Percentiles rank a stretch among this genome's conserved stretches.
These are phyloP conservation scores for Brachypalpus laphriformis DNA, from an alignment of 2,888 invertebrate species.

Conservation along the genomic window DNA sequence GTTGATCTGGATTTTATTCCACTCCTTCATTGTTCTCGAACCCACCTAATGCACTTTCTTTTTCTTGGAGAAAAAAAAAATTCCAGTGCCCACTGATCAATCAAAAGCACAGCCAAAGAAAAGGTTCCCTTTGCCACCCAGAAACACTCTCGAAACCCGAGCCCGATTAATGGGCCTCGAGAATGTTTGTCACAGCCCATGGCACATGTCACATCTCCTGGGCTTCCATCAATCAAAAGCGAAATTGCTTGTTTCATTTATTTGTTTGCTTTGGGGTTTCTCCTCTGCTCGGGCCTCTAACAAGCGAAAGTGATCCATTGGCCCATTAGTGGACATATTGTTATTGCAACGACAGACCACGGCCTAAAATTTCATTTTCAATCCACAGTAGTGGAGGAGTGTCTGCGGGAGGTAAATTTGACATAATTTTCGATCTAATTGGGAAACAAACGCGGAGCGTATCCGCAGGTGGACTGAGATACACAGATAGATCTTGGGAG, in stretches of 20 bases:
- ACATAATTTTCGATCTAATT: conserved; percentile 68
- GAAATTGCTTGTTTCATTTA: conserved; percentile 32
- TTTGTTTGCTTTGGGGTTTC: conserved; percentile 14
- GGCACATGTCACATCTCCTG: conserved; percentile 68
- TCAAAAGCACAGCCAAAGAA: too few relatives aligned
- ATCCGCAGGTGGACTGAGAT: conserved; percentile 65
- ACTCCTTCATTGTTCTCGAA: conserved; percentile 5
- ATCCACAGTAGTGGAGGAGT: conserved; percentile 17
- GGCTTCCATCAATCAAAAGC: conserved; percentile 66
- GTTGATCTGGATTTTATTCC: conserved; percentile 58
- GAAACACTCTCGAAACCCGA: conserved; percentile 53
- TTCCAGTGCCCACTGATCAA: conserved; percentile 50
- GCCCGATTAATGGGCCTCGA: conserved; percentile 49
- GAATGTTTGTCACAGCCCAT: conserved; percentile 62
- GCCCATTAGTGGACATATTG: conserved; percentile 63
- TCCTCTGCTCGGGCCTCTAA: conserved; percentile 10
- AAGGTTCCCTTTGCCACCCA: conserved; percentile 50
- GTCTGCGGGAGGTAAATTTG: conserved; percentile 50
- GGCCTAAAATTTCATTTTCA: conserved; percentile 40
- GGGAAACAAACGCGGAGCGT: conserved; percentile 35
- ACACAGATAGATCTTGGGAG: conserved; percentile 28
- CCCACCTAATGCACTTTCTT: conserved; percentile 53
- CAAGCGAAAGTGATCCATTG: conserved; percentile 71
- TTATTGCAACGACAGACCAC: conserved; percentile 7
- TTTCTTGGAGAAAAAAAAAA: background rate